phyloP scores from a whole-genome alignment of 2,113 vertebrate genomes.

The Polypterus senegalus region DNA sequence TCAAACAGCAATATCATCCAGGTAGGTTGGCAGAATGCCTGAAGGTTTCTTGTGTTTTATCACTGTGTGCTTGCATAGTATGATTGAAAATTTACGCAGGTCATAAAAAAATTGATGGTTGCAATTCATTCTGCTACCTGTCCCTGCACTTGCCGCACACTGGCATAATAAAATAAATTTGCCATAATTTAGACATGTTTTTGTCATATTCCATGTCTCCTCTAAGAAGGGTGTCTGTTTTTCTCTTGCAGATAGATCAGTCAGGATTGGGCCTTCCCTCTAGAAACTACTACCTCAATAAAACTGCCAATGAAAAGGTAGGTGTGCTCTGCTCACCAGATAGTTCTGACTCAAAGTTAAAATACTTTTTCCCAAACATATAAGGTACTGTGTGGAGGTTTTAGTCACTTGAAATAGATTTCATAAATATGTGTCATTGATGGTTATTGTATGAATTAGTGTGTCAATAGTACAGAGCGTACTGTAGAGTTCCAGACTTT shows the following conservation, averaged over 20 bases:
- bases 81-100: no score
- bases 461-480: no score
- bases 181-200: no score
- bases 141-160: not conserved
- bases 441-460: not conserved
- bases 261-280: conserved; percentile 81
- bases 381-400: not conserved
- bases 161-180: not conserved
- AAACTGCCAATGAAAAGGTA: conserved; percentile 87
- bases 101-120: no score
- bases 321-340: not conserved
- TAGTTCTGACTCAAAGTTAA: not conserved
- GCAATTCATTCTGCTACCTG: no score
- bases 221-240: conserved; percentile 2
- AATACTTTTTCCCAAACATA: no score
- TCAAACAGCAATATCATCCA: conserved; percentile 94
- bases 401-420: not conserved
- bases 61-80: no score
- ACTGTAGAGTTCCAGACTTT: no score
- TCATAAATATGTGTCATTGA: not conserved
- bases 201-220: no score
- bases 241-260: conserved; percentile 69
- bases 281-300: conserved; percentile 91
- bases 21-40: conserved; percentile 39
- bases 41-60: no score